Base-by-base conservation (phyloP, 2,113 vertebrate species). In the Arenaria interpres region DNA sequence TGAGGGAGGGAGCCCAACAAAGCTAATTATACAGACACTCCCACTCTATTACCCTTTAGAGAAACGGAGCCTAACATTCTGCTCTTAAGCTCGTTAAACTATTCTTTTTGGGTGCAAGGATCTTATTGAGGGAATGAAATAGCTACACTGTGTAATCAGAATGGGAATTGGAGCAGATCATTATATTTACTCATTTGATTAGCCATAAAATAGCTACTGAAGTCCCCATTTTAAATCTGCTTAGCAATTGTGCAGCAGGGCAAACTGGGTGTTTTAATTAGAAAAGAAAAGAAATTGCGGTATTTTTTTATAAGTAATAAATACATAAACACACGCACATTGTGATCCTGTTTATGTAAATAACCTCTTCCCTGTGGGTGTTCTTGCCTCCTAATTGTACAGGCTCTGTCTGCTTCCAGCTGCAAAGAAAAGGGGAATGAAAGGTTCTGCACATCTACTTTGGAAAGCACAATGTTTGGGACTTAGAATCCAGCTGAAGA, bases 21-120 rank as follows among this genome's bases (percentile, higher is more conserved):
- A 96, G 96, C 96, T 97, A 98, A 98, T 98, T 97, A 96, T 74
- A 97, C 43, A 95, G 96, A 96, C 94, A 96, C 97, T 97, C 96
- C 97, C 88, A 97, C 97, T 97, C 59, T 97, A 94, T 98, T 97
- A 97, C 96, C 93, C 93, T 95, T 95, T 96, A 95, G 93, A 97
- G 98, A 97, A 98, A 98, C 76, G 57, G 97, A 98, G 97, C 97
- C 98, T 97, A 96, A 96, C 98, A 97, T 98, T 98, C 97, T 97
- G 90, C 91, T 98, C 97, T 96, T 97, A 96, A 97, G 96, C 97
- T 98, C 54, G 86, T 98, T 98, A 98, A 97, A 96, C 94, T 97
- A 37, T 95, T 96, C 96, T 96, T 95, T 90, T 97, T 96, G 94
- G 95, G 94, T 97, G 48, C 91, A 96, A 96, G 95, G 88, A 97